Conservation (phyloP, 2,797 vertebrate genomes). For the Picus viridis region DNA sequence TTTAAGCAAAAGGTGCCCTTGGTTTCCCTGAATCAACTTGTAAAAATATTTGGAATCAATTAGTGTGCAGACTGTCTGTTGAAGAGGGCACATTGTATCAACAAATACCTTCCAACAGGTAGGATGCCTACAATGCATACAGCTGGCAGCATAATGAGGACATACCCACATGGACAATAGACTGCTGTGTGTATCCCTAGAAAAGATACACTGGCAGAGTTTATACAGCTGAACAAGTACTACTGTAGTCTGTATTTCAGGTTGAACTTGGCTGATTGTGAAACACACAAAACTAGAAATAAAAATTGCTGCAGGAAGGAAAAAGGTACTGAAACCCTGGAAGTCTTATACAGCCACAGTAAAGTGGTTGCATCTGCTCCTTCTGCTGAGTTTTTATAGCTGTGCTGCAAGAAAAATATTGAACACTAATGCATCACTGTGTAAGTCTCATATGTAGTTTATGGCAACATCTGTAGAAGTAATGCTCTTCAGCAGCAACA, state of each 20-base stretch:
- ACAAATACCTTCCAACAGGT: neutral
- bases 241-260: neutral
- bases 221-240: neutral
- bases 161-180: neutral
- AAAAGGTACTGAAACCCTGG: neutral
- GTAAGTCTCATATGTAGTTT: neutral
- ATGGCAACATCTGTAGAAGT: neutral
- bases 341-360: neutral
- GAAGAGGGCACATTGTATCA: neutral
- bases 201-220: neutral
- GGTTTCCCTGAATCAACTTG: neutral
- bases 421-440: neutral
- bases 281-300: neutral
- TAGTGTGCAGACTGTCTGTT: neutral
- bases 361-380: neutral
- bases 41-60: conserved; percentile 39
- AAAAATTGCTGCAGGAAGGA: neutral
- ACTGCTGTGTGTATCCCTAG: neutral
- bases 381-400: neutral
- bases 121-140: neutral
- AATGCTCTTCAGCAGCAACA: fast-evolving
- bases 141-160: neutral
- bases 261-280: neutral
- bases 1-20: neutral
- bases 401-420: neutral